Percentiles rank a stretch among this genome's conserved stretches.
These are phyloP conservation scores for Nyctereutes procyonoides DNA, from an alignment of 2,113 vertebrate species.

Conservation along the genomic window DNA sequence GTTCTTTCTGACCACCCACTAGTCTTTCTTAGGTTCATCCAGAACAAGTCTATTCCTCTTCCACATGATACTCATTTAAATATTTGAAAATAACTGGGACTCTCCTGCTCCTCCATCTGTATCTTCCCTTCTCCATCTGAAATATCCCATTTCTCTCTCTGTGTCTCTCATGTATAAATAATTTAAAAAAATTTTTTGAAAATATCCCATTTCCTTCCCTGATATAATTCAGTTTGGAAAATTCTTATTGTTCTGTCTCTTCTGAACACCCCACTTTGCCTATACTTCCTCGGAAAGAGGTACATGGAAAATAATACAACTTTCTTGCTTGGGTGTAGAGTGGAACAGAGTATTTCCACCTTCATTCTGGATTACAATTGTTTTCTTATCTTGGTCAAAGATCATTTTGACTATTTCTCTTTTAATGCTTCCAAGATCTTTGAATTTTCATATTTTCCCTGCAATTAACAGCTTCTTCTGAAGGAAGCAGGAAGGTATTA, in stretches of 20 bases:
- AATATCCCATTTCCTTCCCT: background rate
- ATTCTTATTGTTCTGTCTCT: background rate
- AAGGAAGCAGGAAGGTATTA: background rate
- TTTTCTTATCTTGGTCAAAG: background rate
- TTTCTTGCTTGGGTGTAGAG: background rate
- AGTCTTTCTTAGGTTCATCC: background rate
- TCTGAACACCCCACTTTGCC: background rate
- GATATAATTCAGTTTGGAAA: background rate
- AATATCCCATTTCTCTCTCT: background rate
- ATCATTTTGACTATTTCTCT: conserved; percentile 34
- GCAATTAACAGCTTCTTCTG: background rate
- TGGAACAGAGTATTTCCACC: background rate
- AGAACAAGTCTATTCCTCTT: conserved; percentile 3
- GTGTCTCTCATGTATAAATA: too few species aligned
- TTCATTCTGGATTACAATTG: background rate
- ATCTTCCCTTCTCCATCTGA: background rate
- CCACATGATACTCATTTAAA: background rate
- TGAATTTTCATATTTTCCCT: background rate
- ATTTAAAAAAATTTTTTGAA: background rate
- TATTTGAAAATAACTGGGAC: background rate
- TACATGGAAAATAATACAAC: background rate
- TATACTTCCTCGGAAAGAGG: background rate
- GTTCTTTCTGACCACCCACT: background rate
- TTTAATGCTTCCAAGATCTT: background rate
- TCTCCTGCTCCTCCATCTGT: background rate